Conservation (phyloP, 2,797 vertebrate genomes). For the Menidia menidia region DNA sequence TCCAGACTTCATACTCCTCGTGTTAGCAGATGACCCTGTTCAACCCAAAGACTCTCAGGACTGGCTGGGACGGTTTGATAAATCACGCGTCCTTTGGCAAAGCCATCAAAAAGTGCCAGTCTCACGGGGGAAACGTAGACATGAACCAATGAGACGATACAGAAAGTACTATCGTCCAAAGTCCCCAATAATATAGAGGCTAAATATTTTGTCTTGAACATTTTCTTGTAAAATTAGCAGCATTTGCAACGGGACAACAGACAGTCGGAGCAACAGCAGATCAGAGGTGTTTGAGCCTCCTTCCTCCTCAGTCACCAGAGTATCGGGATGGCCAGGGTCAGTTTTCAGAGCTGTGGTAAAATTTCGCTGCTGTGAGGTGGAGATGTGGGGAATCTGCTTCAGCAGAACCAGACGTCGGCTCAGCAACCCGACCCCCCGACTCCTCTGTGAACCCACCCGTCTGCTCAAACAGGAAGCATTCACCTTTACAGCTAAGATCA, state of each 20-base stretch:
- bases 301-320: constrained; percentile 51
- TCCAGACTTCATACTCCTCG: constrained; percentile 58
- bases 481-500: constrained; percentile 68
- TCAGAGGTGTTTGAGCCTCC: constrained; percentile 19
- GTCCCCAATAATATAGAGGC: too few relatives aligned
- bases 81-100: neutral
- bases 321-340: constrained; percentile 70
- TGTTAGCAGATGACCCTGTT: constrained; percentile 57
- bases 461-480: constrained; percentile 77
- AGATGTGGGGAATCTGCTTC: constrained; percentile 78
- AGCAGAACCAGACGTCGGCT: constrained; percentile 77
- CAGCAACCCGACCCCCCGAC: constrained; percentile 78
- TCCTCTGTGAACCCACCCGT: constrained; percentile 75
- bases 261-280: neutral
- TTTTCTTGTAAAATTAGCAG: neutral
- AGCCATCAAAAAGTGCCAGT: neutral
- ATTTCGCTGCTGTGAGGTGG: constrained; percentile 74
- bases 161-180: too few relatives aligned
- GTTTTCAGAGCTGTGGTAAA: constrained; percentile 75
- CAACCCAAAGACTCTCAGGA: constrained; percentile 46
- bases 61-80: neutral
- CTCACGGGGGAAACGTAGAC: neutral
- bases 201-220: too few relatives aligned
- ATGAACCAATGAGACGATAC: constrained; percentile 25
- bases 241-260: neutral